A percentile compares a stretch with the other conserved stretches of the same genome.
Evolutionary conservation across 1,140 invertebrate genomes (phyloP).

Genomic region (Cheumatopsyche charites): DNA sequence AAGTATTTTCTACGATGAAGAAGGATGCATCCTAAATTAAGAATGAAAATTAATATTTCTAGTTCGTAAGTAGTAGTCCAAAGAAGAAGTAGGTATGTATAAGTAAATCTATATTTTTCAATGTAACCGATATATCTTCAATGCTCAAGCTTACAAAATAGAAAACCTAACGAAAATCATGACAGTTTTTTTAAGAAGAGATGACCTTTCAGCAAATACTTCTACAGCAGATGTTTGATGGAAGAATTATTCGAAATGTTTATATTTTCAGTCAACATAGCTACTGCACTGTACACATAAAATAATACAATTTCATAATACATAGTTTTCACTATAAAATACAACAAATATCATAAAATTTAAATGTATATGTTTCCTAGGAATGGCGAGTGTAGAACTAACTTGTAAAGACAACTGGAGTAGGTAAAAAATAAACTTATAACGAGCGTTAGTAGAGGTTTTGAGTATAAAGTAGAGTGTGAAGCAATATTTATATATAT

Average conservation of each 20-base stretch:
- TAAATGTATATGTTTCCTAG: neutral
- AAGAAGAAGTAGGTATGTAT: neutral
- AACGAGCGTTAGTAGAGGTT: constrained; percentile 42
- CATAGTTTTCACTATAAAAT: constrained; percentile 6
- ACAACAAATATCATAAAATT: constrained; percentile 6
- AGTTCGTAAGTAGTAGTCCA: neutral
- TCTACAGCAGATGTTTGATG: constrained; percentile 9
- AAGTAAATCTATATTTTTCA: neutral
- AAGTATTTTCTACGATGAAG: constrained; percentile 21
- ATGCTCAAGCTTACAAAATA: neutral
- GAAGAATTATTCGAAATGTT: neutral
- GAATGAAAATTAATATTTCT: too few species aligned
- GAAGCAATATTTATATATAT: constrained; percentile 27
- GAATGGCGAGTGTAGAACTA: constrained; percentile 9
- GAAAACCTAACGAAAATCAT: neutral
- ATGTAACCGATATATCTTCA: neutral
- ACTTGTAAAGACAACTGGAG: constrained; percentile 8
- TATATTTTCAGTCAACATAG: neutral
- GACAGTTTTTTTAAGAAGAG: constrained; percentile 6
- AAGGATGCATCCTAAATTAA: constrained; percentile 31
- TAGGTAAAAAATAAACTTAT: constrained; percentile 26
- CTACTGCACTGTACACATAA: neutral
- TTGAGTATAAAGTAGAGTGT: constrained; percentile 46
- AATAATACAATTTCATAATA: neutral
- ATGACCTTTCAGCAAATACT: constrained; percentile 11